Evolutionary conservation across 2,888 invertebrate genomes (phyloP).

Genomic region (Melipona bicolor): DNA sequence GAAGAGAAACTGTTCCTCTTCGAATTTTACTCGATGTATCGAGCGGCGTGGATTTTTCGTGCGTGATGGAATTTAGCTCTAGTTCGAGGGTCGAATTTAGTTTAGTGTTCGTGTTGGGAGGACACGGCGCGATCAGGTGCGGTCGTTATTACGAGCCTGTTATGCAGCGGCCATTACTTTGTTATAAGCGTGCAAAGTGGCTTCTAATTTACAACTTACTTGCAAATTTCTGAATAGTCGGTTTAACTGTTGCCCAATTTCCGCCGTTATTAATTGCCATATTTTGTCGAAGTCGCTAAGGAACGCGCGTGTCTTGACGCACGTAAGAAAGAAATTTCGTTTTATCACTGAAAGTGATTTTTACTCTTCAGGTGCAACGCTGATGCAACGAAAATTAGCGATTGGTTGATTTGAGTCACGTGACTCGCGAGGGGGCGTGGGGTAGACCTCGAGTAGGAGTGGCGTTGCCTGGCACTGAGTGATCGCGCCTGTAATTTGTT

Average conservation of each 20-base stretch:
- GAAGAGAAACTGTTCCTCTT: no score
- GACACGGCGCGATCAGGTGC: neutral
- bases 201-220: neutral
- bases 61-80: neutral
- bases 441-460: no score
- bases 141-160: neutral
- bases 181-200: neutral
- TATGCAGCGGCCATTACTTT: slow-evolving; percentile 1
- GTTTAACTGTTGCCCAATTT: slow-evolving; percentile 7
- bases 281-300: neutral
- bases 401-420: no score
- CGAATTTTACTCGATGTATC: neutral
- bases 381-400: no score
- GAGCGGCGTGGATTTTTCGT: neutral
- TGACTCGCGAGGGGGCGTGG: no score
- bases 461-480: no score
- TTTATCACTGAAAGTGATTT: no score
- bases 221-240: neutral
- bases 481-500: no score
- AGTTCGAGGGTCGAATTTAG: no score
- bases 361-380: no score
- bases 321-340: no score
- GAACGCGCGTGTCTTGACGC: neutral
- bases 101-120: neutral
- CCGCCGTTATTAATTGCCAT: neutral